Evolutionary conservation across 2,797 vertebrate species (phyloP), one percentile per base, ranked within the genome.

Genomic region (Enteromius mattozi): DNA sequence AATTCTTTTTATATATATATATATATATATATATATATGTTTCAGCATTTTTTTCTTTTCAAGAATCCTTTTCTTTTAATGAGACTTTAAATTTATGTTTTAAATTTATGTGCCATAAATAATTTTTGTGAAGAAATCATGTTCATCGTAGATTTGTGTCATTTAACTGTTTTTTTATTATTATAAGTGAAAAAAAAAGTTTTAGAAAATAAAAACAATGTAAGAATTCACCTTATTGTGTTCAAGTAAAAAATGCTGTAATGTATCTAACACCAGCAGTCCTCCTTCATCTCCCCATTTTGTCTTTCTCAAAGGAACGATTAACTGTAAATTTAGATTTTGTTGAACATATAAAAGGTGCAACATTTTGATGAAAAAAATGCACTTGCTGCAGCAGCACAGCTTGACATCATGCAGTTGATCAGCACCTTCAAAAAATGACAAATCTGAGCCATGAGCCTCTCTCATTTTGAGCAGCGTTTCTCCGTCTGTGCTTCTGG

Each of bases 391-490:
- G 51, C 68, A 61, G 42, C 24, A 63, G 47, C 17, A 63, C 84
- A 61, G 54, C 37, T 59, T 71, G 76, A 70, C 63, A 70, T 71
- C 70, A 49, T 16, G 12, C 37, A 77, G 65, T 66, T 76, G 45
- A 74, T 85, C 83, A 78, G 80, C 40, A 78, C 71, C 35, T 85
- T 59, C 37, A 80, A 72, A 80, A 79, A 83, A 56, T 77, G 40
- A 35, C 24, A 21, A 54, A 82, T 45, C 49, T n/a, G 69, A 80
- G 61, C 69, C 16, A 27, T 37, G 79, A 74, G 63, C 59, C 81
- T 80, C 30, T 47, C 75, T 80, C n/a, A 59, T 76, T 81, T 61
- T 78, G 37, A 72, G 75, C 65, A 45, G 33, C n/a, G 40, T 47
- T 49, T 56, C 82, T 76, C 51, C 71, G 35, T 75, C 77, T 86